Percentiles rank a stretch among this genome's conserved stretches.
These are phyloP conservation scores for Erebia ligea DNA, from an alignment of 2,888 invertebrate species.

Conservation along the genomic window DNA sequence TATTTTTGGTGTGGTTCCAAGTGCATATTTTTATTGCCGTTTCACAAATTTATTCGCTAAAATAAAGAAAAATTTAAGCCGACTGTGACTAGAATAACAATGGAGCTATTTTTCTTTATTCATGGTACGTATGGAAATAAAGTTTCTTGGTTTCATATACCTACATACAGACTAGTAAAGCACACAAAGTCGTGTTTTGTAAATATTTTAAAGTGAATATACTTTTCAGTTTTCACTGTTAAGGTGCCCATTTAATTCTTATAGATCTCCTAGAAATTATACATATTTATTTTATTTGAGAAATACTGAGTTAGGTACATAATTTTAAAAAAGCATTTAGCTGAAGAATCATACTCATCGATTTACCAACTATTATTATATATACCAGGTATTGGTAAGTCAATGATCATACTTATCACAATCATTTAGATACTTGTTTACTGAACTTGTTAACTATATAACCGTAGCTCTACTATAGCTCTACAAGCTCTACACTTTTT, in stretches of 20 bases:
- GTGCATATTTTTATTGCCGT: constrained; percentile 35
- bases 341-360: too few relatives aligned
- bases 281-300: too few relatives aligned
- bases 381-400: too few relatives aligned
- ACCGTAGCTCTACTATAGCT: too few relatives aligned
- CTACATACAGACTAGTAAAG: neutral
- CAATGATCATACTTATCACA: too few relatives aligned
- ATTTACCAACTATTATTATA: too few relatives aligned
- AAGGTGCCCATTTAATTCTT: neutral
- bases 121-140: constrained; percentile 18
- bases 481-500: too few relatives aligned
- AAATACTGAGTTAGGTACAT: too few relatives aligned
- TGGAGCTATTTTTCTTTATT: constrained; percentile 20
- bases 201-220: constrained; percentile 4
- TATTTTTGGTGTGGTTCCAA: constrained; percentile 43
- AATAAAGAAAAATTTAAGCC: constrained; percentile 28
- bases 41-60: constrained; percentile 35
- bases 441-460: too few relatives aligned
- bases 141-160: neutral
- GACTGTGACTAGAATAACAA: constrained; percentile 21
- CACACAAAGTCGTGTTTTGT: neutral
- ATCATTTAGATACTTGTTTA: too few relatives aligned
- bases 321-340: too few relatives aligned
- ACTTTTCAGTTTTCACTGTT: neutral
- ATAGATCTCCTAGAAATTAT: too few relatives aligned